Evolutionary conservation across 2,113 vertebrate genomes (phyloP).

Genomic region (Fregata magnificens): DNA sequence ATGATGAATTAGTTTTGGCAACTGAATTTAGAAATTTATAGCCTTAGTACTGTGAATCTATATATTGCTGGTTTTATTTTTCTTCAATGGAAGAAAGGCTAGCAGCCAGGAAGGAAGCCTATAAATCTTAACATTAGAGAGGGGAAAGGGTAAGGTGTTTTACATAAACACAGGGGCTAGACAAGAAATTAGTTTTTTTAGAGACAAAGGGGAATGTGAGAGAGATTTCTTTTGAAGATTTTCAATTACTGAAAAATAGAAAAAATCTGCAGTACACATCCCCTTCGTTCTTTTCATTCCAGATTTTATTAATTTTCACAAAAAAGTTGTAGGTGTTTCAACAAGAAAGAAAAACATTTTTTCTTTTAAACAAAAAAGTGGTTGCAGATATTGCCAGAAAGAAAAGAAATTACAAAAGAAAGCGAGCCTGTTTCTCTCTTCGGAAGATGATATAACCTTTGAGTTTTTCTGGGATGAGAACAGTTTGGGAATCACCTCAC

Average conservation of each 20-base stretch:
- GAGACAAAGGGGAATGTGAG: neutral
- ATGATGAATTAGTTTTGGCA: conserved; percentile 25
- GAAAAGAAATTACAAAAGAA: neutral
- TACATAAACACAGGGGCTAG: neutral
- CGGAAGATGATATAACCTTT: neutral
- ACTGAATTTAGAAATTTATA: neutral
- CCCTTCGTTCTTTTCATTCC: neutral
- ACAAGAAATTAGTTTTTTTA: neutral
- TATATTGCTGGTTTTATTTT: conserved; percentile 27
- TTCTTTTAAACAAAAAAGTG: neutral
- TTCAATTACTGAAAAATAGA: neutral
- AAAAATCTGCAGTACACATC: neutral
- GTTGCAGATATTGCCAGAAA: neutral
- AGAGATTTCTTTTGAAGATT: neutral
- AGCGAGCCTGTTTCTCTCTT: neutral
- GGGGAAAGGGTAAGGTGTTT: neutral
- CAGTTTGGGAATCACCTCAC: neutral
- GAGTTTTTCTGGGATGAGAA: neutral
- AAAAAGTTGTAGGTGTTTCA: neutral
- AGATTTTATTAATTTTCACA: neutral
- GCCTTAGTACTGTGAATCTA: neutral
- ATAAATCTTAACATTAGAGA: conserved; percentile 23
- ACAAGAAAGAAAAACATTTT: neutral
- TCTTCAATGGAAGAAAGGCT: neutral
- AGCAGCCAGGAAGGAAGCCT: neutral